Percentiles rank a stretch among this genome's conserved stretches.
Conservation (phyloP, 2,113 vertebrate species). For the Helogale parvula region DNA sequence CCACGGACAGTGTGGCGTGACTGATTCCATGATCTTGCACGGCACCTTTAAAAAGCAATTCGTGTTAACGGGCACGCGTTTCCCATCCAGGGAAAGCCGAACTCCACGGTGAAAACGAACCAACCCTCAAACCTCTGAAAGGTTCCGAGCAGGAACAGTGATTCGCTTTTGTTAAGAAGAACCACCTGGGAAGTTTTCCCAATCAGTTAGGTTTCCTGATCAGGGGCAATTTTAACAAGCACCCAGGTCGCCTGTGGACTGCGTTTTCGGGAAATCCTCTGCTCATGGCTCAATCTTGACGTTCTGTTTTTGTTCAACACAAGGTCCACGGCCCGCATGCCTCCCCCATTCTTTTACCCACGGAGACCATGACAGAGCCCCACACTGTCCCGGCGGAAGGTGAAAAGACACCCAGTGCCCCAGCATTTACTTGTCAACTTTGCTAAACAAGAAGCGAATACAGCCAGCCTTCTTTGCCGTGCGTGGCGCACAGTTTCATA, state of each 20-base stretch:
- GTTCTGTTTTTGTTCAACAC: neutral
- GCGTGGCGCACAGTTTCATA: neutral
- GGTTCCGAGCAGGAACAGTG: neutral
- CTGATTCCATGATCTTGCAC: neutral
- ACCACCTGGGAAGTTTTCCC: neutral
- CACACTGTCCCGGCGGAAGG: conserved; percentile 29
- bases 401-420: conserved; percentile 46
- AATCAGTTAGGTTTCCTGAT: rapidly evolving
- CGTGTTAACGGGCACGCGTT: neutral
- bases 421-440: conserved; percentile 48
- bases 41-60: neutral
- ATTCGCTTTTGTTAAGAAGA: neutral
- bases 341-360: neutral
- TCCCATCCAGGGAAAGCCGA: neutral
- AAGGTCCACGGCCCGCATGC: neutral
- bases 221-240: neutral
- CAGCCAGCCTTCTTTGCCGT: neutral
- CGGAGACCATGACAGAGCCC: neutral
- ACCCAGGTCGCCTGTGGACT: neutral
- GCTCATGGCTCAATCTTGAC: neutral
- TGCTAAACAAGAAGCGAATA: conserved; percentile 61
- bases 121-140: neutral
- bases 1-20: neutral
- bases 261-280: neutral
- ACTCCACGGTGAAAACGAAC: neutral